Conservation (phyloP, 2,888 invertebrate genomes). For the Lithophane leautieri region DNA sequence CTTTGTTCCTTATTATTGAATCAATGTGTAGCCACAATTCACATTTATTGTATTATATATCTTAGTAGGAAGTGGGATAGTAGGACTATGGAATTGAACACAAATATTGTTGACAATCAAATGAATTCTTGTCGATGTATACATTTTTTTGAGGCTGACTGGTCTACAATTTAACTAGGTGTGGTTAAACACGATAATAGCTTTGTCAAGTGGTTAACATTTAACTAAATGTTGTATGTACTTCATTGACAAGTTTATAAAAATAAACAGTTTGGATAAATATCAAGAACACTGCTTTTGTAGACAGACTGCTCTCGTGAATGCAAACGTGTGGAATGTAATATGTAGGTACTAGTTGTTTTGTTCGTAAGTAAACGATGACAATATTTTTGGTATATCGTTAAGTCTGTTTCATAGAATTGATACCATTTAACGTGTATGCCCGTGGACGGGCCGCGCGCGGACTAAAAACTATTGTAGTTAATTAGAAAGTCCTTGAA, state of each 20-base stretch:
- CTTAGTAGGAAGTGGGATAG: too few species aligned
- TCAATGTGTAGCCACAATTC: too few species aligned
- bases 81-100: too few species aligned
- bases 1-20: too few species aligned
- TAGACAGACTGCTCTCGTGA: neutral
- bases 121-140: too few species aligned
- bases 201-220: constrained; percentile 29
- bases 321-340: constrained; percentile 2
- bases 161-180: neutral
- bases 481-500: too few species aligned
- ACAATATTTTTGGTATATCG: neutral
- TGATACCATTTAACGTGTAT: too few species aligned
- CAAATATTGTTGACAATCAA: neutral
- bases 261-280: constrained; percentile 30
- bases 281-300: constrained; percentile 31
- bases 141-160: neutral
- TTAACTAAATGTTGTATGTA: constrained; percentile 42
- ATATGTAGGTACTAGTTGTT: neutral
- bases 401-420: too few species aligned
- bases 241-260: constrained; percentile 22
- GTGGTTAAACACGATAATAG: neutral
- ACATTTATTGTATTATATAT: too few species aligned
- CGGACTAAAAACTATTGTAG: too few species aligned
- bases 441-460: too few species aligned
- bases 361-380: neutral